Evolutionary conservation across 2,113 vertebrate genomes (phyloP), one percentile per base, ranked within the genome.

Genomic region (Canis aureus): DNA sequence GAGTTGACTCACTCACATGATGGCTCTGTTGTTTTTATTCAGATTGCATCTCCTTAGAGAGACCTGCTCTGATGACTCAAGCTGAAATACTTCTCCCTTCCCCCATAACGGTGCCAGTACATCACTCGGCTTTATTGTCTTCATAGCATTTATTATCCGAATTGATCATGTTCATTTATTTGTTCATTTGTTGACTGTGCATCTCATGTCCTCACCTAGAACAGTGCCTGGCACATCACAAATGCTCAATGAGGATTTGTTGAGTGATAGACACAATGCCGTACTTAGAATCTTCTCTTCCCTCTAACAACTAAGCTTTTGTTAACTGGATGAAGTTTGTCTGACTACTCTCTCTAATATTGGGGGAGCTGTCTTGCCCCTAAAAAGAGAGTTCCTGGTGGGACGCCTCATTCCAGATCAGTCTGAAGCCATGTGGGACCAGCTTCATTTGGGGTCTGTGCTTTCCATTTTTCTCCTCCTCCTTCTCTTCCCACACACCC

Each of bases 211-310:
- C 51, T 89, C n/a, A 60, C 9, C 88, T 95, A 91, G 60, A 94
- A 85, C 71, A 60, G 71, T 95, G 89, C 89, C 97, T 97, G 91
- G 92, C 89, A 95, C 82, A 67, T 69, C 43, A 19, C 59, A 95
- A 91, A 91, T 23, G 35, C 79, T 69, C 86, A 87, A 2, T 66
- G 59, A 96, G 43, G 93, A 92, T 95, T 38, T 91, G 71, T 79
- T 17, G 53, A 94, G 43, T 62, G 87, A 29, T 59, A 92, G 92
- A 71, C 38, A 91, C 73, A 89, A 73, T 74, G 71, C 74, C 92
- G 9, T 85, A 83, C 92, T 96, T 84, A 95, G 87, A 94, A 78
- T 67, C 59, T 73, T 95, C 23, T 69, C 51, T 93, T 8, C 5
- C 19, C 49, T 66, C 51, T 3, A 22, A 97, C 82, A 94, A 57